Evolutionary conservation across 92 coral and sea anemone species (phyloP).

Genomic region (Epizoanthus stellaris): DNA sequence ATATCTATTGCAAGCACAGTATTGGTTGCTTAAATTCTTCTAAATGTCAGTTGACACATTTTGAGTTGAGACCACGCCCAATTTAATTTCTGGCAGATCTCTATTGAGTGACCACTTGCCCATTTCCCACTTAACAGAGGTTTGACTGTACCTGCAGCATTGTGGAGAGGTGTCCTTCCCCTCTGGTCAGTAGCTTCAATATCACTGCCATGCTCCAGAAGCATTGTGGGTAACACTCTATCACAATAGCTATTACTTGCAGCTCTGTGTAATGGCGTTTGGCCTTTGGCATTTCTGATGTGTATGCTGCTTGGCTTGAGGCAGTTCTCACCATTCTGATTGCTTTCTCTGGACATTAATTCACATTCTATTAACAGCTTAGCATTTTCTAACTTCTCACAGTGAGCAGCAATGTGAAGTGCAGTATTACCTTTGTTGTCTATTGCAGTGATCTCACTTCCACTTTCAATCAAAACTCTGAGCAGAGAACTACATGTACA

Average conservation of each 20-base stretch:
- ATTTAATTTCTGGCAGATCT: no score
- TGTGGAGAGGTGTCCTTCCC: conserved; percentile 26
- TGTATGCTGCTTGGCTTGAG: background rate
- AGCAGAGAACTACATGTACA: background rate
- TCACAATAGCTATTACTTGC: background rate
- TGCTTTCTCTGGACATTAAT: background rate
- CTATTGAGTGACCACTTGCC: no score
- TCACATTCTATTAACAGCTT: background rate
- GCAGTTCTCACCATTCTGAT: background rate
- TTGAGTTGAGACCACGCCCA: no score
- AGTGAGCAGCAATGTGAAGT: background rate
- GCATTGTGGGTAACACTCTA: background rate
- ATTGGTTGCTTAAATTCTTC: no score
- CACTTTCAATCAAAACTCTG: background rate
- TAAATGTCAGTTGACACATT: no score
- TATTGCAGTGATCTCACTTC: background rate
- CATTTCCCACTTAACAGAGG: no score
- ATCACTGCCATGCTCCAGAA: conserved; percentile 1
- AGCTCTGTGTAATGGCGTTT: background rate
- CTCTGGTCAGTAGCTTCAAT: conserved; percentile 10
- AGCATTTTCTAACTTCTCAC: background rate
- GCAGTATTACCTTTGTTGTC: background rate
- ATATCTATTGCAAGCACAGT: no score
- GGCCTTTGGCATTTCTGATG: background rate
- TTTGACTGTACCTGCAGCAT: conserved; percentile 21